Conservation (phyloP, 1,140 invertebrate species). For the Brachionus koreanus region DNA sequence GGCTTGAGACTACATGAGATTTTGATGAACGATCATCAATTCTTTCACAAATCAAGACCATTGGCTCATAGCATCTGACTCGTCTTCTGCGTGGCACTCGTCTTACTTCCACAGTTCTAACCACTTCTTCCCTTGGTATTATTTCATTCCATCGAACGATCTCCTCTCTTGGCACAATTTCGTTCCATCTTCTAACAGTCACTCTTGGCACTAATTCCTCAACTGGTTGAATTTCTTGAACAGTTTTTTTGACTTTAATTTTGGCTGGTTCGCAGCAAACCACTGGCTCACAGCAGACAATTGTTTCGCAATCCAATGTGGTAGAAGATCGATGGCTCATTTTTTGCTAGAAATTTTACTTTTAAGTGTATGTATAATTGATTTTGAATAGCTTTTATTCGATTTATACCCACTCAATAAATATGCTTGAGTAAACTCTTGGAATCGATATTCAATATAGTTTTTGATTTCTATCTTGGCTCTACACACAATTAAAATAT, state of each 20-base stretch:
- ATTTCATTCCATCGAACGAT: constrained; percentile 16
- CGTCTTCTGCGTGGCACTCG: not conserved
- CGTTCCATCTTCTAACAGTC: constrained; percentile 14
- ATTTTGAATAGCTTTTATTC: not conserved
- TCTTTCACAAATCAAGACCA: constrained; percentile 25
- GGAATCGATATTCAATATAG: not conserved
- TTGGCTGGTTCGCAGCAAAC: not conserved
- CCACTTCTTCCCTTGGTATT: constrained; percentile 23
- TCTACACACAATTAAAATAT: not conserved
- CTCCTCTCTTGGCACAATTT: constrained; percentile 15
- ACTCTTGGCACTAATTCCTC: not conserved
- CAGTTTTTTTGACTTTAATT: not conserved
- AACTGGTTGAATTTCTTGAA: constrained; percentile 11
- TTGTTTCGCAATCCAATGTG: not conserved
- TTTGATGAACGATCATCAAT: not conserved
- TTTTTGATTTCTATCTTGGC: not conserved
- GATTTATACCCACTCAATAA: not conserved
- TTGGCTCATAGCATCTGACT: constrained; percentile 23
- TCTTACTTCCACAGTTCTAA: not conserved
- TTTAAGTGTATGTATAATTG: not conserved
- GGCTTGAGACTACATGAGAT: not conserved
- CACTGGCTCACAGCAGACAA: not conserved
- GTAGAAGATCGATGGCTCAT: constrained; percentile 6
- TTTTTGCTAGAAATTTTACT: not conserved
- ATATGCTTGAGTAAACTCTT: constrained; percentile 14